phyloP scores from a whole-genome alignment of 1,140 invertebrate genomes.

The Tetranychus urticae region DNA sequence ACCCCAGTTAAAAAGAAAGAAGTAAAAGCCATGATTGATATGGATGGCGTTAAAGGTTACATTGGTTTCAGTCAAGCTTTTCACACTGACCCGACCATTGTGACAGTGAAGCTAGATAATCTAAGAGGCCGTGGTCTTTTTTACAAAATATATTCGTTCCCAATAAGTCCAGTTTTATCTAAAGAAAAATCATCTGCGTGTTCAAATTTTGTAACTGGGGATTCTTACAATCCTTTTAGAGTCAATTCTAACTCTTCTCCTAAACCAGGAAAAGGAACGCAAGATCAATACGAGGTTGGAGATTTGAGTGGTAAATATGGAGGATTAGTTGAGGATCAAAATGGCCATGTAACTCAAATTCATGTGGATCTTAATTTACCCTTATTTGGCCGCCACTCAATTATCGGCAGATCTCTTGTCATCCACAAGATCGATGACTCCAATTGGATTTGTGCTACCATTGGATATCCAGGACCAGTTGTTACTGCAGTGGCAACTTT shows the following conservation, averaged over 20 bases:
- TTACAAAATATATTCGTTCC: slow-evolving; percentile 28
- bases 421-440: slow-evolving; percentile 33
- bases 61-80: slow-evolving; percentile 44
- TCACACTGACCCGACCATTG: slow-evolving; percentile 54
- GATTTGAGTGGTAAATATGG: slow-evolving; percentile 67
- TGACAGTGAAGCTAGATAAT: slow-evolving; percentile 41
- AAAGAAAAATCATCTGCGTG: slow-evolving; percentile 18
- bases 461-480: slow-evolving; percentile 18
- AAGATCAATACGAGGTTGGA: slow-evolving; percentile 63
- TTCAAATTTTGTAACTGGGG: slow-evolving; percentile 17
- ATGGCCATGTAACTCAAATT: slow-evolving; percentile 9
- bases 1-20: slow-evolving; percentile 19
- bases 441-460: slow-evolving; percentile 29
- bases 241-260: slow-evolving; percentile 17
- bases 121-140: slow-evolving; percentile 23
- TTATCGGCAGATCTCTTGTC: slow-evolving; percentile 57
- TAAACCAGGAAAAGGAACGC: slow-evolving; percentile 27
- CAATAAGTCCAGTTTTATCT: slow-evolving; percentile 18
- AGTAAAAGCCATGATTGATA: slow-evolving; percentile 41
- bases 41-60: slow-evolving; percentile 51
- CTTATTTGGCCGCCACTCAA: slow-evolving; percentile 47
- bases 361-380: slow-evolving; percentile 60
- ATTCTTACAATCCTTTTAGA: slow-evolving; percentile 27
- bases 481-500: slow-evolving; percentile 25
- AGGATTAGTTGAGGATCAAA: slow-evolving; percentile 13